Evolutionary conservation across 1,140 invertebrate species (phyloP), one percentile per base, ranked within the genome.

Genomic region (Pygmarrhopalites habei): DNA sequence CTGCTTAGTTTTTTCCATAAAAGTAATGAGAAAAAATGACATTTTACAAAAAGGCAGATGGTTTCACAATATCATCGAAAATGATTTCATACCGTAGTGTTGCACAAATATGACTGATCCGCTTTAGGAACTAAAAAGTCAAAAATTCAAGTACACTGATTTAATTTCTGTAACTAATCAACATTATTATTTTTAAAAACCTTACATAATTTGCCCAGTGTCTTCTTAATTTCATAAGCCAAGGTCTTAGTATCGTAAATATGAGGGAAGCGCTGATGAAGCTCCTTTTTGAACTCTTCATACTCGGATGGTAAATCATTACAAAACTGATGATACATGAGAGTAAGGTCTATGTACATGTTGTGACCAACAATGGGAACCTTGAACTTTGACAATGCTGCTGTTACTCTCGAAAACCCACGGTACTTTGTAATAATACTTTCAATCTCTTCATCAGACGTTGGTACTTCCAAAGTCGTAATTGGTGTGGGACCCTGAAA

Each of bases 341-440:
- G 79, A 66, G 89, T 75, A 2, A 86, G 72, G 75, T 90, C 89
- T 59, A 84, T 72, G 39, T 87, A 79, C 43, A 83, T 72, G 75
- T 90, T 91, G 74, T 90, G 88, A 1, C 85, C 86, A 39, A 89
- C 75, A 32, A 91, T 79, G 23, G 86, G 87, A 77, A 86, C 87
- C 65, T 83, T 80, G 17, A 78, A 71, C 2, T 73, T 69, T 14
- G 74, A 72, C 4, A 90, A 71, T 0, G 84, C 65, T 41, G 81
- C 75, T 62, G 88, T 84, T 17, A 90, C 74, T 73, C 80, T 80
- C 15, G 85, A 81, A 73, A 89, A 88, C 28, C 87, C 87, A 60
- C 81, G 63, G 44, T 83, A 75, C 58, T 75, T 72, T 47, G 80
- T 74, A 26, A 85, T 66, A 26, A 85, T 67, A 46, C 58, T 39